Evolutionary conservation across 2,113 vertebrate genomes (phyloP), one percentile per base, ranked within the genome.

Genomic region (Vanacampus margaritifer): DNA sequence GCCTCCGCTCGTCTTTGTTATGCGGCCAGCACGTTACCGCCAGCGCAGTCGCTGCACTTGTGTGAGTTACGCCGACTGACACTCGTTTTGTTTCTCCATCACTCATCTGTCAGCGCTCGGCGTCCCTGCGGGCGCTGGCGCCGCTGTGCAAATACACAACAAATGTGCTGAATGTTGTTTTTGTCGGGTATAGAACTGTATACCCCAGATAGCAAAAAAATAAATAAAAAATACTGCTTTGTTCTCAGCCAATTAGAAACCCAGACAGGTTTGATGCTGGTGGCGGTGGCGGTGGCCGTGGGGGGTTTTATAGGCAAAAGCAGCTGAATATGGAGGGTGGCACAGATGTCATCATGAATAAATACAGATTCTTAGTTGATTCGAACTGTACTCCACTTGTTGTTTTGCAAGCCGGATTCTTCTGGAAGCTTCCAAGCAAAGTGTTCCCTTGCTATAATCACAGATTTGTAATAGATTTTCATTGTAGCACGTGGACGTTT

Each of bases 31-130:
- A 9, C 26, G 17, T 32, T 32, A 32, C 17, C 26, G 26, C 23
- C 24, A 19, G 13, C 2, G 54, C 54, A 32, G 23, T 57, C 54
- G 16, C 54, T 57, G 12, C 3, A 57, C 16, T 43, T 9, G 0
- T 24, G 37, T 43, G 60, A 62, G 60, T 62, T 43, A 62, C 21
- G 13, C 37, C 37, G 41, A 24, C 23, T 24, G 37, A 62, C 60
- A 43, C 60, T 43, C 37, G 23, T 26, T 62, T 62, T 62, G 60
- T 43, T 62, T 62, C 60, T 26, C 60, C 60, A 62, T 62, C 60
- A 62, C 37, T 62, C 60, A 62, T 62, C 60, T 43, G 60, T 43
- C 60, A 62, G 60, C n/a, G 12, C 60, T 43, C 37, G 6, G 12
- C 60, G 60, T 26, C 60, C 59, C 36, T 14, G n/a, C 37, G 60